Base-by-base conservation (phyloP, 2,113 vertebrate genomes). In the Piprites chloris region DNA sequence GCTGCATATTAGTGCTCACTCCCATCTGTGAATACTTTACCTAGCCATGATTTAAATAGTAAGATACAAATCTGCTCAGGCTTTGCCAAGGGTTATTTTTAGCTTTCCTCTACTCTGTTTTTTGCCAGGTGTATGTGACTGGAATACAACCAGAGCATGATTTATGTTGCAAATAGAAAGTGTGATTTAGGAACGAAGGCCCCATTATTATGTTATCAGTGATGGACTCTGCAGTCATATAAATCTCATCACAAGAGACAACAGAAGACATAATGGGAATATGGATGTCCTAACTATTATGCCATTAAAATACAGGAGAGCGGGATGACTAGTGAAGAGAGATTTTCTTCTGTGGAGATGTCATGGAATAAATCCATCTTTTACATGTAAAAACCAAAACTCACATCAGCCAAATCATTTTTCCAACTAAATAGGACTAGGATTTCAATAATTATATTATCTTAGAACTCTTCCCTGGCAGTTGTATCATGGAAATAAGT, bases 101-200 rank as follows among this genome's bases (percentile, higher is more conserved):
- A 91, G 41, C 75, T 87, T 75, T 65, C 11, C 11, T 66, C 7
- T 9, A 6, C 41, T 89, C 69, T 79, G 3, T 88, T 91, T 94
- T 71, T 68, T 86, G 30, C 42, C 52, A 75, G 50, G 42, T 82
- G 30, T 47, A 35, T 55, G 58, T 85, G 87, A 68, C 85, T 90
- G 52, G 79, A 94, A 87, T 90, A 32, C 5, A 58, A 63, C 9
- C 47, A 66, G 37, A 85, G 53, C 42, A 83, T 73, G 12, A 94
- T 84, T 94, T 84, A 74, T 91, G 77, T 42, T 2, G 1, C 41
- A 92, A 83, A 82, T 32, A 94, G 35, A 12, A 50, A 82, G 35
- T 58, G 19, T 77, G 58, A 93, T 87, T 95, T 92, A 90, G 76
- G 67, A 83, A 55, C 17, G 53, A 87, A 76, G 69, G 92, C 37